phyloP scores from a whole-genome alignment of 1,140 invertebrate genomes.

The Physella acuta region DNA sequence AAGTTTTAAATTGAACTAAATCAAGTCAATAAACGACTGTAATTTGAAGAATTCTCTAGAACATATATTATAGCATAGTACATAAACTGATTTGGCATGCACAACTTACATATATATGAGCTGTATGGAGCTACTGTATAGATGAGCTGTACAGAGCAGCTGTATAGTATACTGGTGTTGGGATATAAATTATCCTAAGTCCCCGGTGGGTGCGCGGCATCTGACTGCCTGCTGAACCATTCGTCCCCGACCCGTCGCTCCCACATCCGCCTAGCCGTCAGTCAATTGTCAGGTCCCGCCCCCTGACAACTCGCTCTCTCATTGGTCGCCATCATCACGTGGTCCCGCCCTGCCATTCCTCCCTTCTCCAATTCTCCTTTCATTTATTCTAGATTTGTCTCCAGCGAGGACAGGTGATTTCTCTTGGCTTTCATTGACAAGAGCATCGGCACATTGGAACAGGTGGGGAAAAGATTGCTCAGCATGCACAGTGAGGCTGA shows the following conservation, averaged over 20 bases:
- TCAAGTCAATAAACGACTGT: too few relatives aligned
- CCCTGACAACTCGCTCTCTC: background rate
- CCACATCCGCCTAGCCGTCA: background rate
- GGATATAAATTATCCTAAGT: too few relatives aligned
- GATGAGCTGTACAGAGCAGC: too few relatives aligned
- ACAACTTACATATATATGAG: too few relatives aligned
- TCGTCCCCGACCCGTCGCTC: background rate
- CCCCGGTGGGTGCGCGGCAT: too few relatives aligned
- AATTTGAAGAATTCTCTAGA: too few relatives aligned
- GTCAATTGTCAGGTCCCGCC: background rate
- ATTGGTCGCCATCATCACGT: constrained; percentile 20
- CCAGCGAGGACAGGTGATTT: constrained; percentile 13
- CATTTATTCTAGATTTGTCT: constrained; percentile 26
- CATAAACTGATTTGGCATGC: too few relatives aligned
- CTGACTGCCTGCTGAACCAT: background rate
- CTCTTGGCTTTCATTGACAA: background rate
- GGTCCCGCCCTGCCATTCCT: constrained; percentile 5
- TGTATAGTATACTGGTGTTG: too few relatives aligned
- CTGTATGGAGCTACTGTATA: too few relatives aligned
- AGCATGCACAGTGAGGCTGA: constrained; percentile 48
- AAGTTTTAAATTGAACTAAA: too few relatives aligned
- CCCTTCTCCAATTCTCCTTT: constrained; percentile 11
- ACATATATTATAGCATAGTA: too few relatives aligned
- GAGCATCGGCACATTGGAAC: background rate
- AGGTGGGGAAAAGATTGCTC: constrained; percentile 13